Conservation (phyloP, 2,888 invertebrate genomes). For the Beris morrisii region DNA sequence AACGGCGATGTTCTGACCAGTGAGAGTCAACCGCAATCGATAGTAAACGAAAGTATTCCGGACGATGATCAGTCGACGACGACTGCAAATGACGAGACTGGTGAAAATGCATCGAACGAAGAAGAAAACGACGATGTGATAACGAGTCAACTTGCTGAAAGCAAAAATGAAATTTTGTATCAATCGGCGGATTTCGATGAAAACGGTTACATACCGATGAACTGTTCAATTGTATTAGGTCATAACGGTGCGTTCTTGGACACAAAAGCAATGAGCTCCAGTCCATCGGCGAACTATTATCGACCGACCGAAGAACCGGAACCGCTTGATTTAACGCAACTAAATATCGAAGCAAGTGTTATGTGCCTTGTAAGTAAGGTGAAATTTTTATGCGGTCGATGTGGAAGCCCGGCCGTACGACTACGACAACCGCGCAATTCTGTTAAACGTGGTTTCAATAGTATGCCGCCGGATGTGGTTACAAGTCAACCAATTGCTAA, state of each 20-base stretch:
- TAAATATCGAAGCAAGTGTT: conserved; percentile 85
- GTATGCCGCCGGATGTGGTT: conserved; percentile 51
- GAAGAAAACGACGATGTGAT: not conserved
- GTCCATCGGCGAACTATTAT: conserved; percentile 72
- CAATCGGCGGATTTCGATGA: conserved; percentile 42
- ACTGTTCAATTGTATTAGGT: conserved; percentile 42
- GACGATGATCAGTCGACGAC: not conserved
- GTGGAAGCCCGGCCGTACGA: conserved; percentile 68
- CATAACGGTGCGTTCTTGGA: conserved; percentile 57
- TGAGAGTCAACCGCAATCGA: conserved; percentile 22
- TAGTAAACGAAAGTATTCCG: conserved; percentile 3
- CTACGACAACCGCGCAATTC: conserved; percentile 59
- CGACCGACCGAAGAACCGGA: conserved; percentile 80
- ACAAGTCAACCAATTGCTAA: conserved; percentile 44
- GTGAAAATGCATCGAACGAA: not conserved
- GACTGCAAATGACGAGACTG: conserved; percentile 1
- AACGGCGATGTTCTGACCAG: conserved; percentile 39
- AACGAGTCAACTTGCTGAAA: conserved; percentile 37
- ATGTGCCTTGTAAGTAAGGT: conserved; percentile 83
- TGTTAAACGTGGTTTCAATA: conserved; percentile 49
- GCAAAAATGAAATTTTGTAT: conserved; percentile 40
- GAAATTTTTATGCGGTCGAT: conserved; percentile 75
- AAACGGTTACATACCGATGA: conserved; percentile 41
- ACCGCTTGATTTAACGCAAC: conserved; percentile 81
- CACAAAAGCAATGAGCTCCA: conserved; percentile 57